phyloP scores from a whole-genome alignment of 2,888 invertebrate species.

The Nephrotoma guestfalica region DNA sequence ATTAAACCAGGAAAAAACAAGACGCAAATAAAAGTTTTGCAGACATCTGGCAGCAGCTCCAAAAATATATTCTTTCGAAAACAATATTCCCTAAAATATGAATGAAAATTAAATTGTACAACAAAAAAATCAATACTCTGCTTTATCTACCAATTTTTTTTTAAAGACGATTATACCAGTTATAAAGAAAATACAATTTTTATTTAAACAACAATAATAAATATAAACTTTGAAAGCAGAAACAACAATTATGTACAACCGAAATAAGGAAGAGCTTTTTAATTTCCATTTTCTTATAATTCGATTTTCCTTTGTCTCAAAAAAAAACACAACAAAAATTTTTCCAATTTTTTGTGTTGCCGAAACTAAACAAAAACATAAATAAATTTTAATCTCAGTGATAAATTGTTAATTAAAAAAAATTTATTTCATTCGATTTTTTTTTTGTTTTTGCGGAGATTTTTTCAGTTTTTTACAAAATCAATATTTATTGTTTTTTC shows the following conservation, averaged over 20 bases:
- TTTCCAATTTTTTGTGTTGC: background rate
- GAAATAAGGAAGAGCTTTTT: background rate
- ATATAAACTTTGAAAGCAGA: background rate
- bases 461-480: background rate
- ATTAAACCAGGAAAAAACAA: background rate
- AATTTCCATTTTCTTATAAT: background rate
- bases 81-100: background rate
- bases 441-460: background rate
- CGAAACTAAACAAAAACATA: background rate
- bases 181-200: background rate
- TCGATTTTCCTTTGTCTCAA: background rate
- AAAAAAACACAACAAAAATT: background rate
- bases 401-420: background rate
- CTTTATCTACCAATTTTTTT: background rate
- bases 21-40: background rate
- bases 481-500: background rate
- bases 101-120: background rate
- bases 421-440: background rate
- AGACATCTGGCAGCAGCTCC: background rate
- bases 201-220: background rate
- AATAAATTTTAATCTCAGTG: background rate
- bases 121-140: background rate
- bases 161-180: background rate
- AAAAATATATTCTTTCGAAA: background rate
- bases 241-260: background rate